phyloP scores from a whole-genome alignment of 2,888 invertebrate species.

The Megastigmus dorsalis region DNA sequence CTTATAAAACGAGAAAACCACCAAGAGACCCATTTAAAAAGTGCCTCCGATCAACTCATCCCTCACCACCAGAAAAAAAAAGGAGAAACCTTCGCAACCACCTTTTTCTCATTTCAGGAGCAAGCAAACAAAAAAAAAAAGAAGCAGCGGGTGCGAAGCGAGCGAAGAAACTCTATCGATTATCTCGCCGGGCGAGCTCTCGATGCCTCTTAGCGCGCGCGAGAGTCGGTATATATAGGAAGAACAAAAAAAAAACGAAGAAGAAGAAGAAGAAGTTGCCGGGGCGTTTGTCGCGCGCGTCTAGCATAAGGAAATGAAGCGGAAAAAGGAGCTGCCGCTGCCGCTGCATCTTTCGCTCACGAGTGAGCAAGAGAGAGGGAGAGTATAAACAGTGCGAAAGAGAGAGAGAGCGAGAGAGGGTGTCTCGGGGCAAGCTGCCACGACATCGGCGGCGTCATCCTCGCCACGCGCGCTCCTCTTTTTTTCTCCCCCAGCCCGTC shows the following conservation, averaged over 20 bases:
- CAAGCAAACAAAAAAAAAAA: no score
- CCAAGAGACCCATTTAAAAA: no score
- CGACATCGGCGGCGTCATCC: no score
- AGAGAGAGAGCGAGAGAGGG: neutral
- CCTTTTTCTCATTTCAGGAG: no score
- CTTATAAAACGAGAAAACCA: no score
- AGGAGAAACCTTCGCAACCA: no score
- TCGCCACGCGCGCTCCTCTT: neutral
- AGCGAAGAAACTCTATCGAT: slow-evolving; percentile 12
- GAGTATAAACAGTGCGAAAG: neutral
- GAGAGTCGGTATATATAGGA: no score
- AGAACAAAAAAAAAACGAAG: no score
- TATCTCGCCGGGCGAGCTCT: no score
- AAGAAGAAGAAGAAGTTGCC: neutral
- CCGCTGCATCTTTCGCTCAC: slow-evolving; percentile 1
- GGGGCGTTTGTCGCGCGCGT: slow-evolving; percentile 2
- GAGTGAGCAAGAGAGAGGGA: neutral
- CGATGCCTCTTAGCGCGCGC: neutral
- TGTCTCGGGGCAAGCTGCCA: neutral
- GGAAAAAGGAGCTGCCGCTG: slow-evolving; percentile 18
- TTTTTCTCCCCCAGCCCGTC: neutral
- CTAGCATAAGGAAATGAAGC: slow-evolving; percentile 36
- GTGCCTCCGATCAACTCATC: no score
- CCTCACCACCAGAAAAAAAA: no score
- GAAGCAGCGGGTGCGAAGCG: no score